Conservation (phyloP, 2,113 vertebrate genomes). For the Gasterosteus aculeatus region DNA sequence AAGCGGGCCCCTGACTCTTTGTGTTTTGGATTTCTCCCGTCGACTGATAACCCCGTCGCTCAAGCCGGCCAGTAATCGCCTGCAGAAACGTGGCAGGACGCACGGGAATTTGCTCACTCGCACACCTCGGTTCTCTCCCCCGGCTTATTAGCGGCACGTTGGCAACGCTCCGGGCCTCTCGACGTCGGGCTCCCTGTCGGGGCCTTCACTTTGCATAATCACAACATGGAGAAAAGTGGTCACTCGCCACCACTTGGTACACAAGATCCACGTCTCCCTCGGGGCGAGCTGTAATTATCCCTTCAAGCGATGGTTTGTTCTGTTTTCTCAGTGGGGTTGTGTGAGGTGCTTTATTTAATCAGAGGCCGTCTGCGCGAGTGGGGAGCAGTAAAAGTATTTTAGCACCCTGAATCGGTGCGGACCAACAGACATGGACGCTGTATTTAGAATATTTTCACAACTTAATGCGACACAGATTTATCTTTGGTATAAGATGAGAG, state of each 20-base stretch:
- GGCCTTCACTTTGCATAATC: constrained; percentile 14
- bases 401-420: no score
- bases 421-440: no score
- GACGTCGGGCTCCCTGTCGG: constrained; percentile 52
- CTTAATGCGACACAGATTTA: no score
- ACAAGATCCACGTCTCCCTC: neutral
- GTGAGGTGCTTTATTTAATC: no score
- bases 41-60: constrained; percentile 75
- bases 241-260: neutral
- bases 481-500: no score
- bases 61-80: constrained; percentile 73
- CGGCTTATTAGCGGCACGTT: constrained; percentile 72
- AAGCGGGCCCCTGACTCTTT: neutral
- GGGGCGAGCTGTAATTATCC: neutral
- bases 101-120: constrained; percentile 42
- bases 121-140: constrained; percentile 37
- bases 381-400: no score
- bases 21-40: constrained; percentile 35
- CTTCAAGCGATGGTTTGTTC: no score
- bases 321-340: no score
- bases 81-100: constrained; percentile 28
- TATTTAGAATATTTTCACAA: no score
- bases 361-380: no score
- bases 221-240: neutral
- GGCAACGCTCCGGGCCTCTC: constrained; percentile 68